Evolutionary conservation across 2,888 invertebrate genomes (phyloP), one percentile per base, ranked within the genome.

Genomic region (Phyllotreta cruciferae): DNA sequence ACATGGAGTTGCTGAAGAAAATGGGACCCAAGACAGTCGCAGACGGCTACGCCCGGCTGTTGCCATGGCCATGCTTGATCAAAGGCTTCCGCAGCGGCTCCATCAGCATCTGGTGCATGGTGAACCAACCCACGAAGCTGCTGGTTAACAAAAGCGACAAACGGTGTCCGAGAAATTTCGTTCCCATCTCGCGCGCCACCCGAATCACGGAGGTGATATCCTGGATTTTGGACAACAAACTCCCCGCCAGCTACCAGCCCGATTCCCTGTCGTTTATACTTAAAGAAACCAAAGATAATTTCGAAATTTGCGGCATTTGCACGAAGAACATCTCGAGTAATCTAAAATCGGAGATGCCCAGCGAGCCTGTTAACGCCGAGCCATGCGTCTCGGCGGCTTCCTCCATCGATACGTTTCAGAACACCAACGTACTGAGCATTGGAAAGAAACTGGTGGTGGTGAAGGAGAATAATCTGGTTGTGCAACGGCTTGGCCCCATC

Each of bases 291-390:
- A 69, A 71, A 13, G 64, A 66, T 1, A 68, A 74, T 66, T 81
- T 77, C 68, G 75, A 79, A 68, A 75, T 81, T 35, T 75, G 75
- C 41, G 80, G 81, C 8, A 70, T 79, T 39, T 79, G 79, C 64
- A 74, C 77, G 50, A 78, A 75, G 63, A 73, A 74, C 55, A 58
- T 58, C 7, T 42, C 14, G 3, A 39, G 34, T 7, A 47, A 49
- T 11, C 7, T 37, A 7, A n/a, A 53, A 8, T 24, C 24, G 24
- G 24, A 24, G 24, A 24, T 3, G 24, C 24, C 4, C 24, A 24
- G 24, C 24, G 24, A 24, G 24, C 24, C 24, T 24, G 24, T 24
- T 24, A 24, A 24, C 2, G 4, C 24, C 24, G 24, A 24, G 4
- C 1, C 24, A 4, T 24, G 24, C 24, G 4, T 3, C 4, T 24